Evolutionary conservation across 2,797 vertebrate genomes (phyloP).

Genomic region (Rhabdophis nuchalis): DNA sequence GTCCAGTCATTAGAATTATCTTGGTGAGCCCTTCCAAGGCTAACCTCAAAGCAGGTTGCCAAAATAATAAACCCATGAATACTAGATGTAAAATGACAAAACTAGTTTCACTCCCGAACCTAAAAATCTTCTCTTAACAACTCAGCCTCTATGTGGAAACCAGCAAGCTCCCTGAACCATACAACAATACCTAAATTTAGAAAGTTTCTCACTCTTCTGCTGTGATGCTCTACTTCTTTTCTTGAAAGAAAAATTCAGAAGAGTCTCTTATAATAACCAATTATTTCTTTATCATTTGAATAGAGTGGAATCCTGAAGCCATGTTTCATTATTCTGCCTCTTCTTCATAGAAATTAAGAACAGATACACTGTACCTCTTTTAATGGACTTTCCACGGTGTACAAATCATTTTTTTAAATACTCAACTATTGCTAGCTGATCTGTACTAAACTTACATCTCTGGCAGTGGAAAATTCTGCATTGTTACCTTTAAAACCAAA

Average conservation of each 20-base stretch:
- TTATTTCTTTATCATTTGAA: neutral
- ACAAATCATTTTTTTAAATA: neutral
- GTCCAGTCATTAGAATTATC: neutral
- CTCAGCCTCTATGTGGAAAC: neutral
- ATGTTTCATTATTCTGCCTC: neutral
- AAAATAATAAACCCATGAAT: neutral
- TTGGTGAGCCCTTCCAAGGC: neutral
- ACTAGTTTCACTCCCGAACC: neutral
- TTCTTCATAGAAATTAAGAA: neutral
- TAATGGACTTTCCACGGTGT: neutral
- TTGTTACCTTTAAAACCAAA: neutral
- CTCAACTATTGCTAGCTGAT: neutral
- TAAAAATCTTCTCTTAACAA: neutral
- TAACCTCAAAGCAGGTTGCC: neutral
- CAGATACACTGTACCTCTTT: neutral
- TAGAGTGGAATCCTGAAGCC: neutral
- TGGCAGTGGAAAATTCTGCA: neutral
- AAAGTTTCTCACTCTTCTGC: neutral
- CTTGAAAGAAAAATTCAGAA: neutral
- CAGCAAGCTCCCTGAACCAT: neutral
- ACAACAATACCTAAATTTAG: neutral
- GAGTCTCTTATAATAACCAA: neutral
- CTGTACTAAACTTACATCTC: neutral
- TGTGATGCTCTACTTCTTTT: neutral
- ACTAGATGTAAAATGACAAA: neutral